Base-by-base conservation (phyloP, 2,113 vertebrate species). In the Ophthalmolycus amberensis region DNA sequence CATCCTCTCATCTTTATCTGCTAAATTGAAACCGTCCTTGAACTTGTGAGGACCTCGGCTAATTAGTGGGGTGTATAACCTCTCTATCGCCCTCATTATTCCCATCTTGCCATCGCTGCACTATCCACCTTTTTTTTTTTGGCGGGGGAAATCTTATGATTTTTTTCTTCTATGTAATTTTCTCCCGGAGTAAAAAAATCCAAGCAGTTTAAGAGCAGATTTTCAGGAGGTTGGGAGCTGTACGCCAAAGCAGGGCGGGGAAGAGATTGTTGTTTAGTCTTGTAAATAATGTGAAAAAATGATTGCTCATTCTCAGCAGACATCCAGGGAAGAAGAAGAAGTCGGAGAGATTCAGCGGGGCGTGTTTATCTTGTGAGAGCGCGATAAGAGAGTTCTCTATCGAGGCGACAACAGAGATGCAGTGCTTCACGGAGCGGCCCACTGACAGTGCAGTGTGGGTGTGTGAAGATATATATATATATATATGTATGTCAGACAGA, bases 11-110 rank as follows among this genome's bases (percentile, higher is more conserved):
- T 94, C 88, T 91, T 89, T 89, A 93, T 91, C 93, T 88, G 90
- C 89, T 92, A 92, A 90, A 94, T 90, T 92, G 87, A 92, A 93
- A 87, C 59, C 54, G 90, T 90, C 93, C 93, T 94, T 94, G 93
- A 94, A 94, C 93, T 92, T 80, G 71, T 71, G 78, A 85, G 86
- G 88, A 92, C 90, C 93, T 75, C 25, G 25, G 72, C 87, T 92
- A 93, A 94, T 94, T 93, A 92, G 89, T 20, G 58, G 79, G 79
- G 89, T 89, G 75, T 89, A 76, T 85, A 88, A 91, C 92, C 92
- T 90, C 80, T 79, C 92, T 82, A 86, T 90, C 89, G 71, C 75
- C 71, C 91, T 93, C 93, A 90, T 92, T 91, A 93, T 92, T 85
- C 87, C 85, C 27, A 27, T 86, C 84, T 87, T 80, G 56, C 74